Conservation (phyloP, 2,888 invertebrate genomes). For the Andrena fulva region DNA sequence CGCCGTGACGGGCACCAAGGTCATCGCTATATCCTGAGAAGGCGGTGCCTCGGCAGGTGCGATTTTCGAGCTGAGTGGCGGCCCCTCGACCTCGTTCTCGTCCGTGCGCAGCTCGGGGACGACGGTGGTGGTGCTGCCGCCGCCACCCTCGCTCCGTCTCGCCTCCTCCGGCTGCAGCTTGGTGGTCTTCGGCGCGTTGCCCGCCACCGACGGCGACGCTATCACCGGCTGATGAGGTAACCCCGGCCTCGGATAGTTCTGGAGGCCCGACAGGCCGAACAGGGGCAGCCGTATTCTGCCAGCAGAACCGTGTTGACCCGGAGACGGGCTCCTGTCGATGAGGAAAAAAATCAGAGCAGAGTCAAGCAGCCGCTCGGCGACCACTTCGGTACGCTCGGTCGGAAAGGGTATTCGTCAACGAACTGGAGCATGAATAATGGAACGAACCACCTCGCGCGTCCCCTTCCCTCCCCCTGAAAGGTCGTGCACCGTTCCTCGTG, state of each 20-base stretch:
- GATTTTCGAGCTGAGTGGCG: constrained; percentile 77
- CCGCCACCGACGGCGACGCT: constrained; percentile 60
- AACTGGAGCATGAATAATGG: constrained; percentile 69
- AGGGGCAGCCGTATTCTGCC: constrained; percentile 78
- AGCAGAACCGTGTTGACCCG: constrained; percentile 73
- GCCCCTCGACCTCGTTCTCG: constrained; percentile 72
- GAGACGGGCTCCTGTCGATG: constrained; percentile 62
- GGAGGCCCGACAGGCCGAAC: constrained; percentile 76
- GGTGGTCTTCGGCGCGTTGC: constrained; percentile 77
- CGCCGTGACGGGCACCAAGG: constrained; percentile 90
- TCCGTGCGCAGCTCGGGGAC: constrained; percentile 16
- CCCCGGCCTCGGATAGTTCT: constrained; percentile 76
- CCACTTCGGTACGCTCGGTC: not conserved
- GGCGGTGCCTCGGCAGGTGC: constrained; percentile 76
- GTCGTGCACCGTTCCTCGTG: constrained; percentile 39
- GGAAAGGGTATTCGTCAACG: constrained; percentile 41
- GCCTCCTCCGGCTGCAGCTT: constrained; percentile 70
- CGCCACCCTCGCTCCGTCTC: constrained; percentile 46
- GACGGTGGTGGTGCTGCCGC: not conserved
- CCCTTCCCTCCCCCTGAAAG: constrained; percentile 30
- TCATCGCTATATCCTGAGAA: constrained; percentile 87
- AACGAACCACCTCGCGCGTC: constrained; percentile 32
- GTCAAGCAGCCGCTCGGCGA: not conserved
- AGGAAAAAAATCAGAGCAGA: constrained; percentile 13
- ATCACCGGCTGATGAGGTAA: constrained; percentile 72